These are phyloP conservation scores for Abrostola triplasia DNA, from an alignment of 2,888 invertebrate genomes.

Conservation along the genomic window DNA sequence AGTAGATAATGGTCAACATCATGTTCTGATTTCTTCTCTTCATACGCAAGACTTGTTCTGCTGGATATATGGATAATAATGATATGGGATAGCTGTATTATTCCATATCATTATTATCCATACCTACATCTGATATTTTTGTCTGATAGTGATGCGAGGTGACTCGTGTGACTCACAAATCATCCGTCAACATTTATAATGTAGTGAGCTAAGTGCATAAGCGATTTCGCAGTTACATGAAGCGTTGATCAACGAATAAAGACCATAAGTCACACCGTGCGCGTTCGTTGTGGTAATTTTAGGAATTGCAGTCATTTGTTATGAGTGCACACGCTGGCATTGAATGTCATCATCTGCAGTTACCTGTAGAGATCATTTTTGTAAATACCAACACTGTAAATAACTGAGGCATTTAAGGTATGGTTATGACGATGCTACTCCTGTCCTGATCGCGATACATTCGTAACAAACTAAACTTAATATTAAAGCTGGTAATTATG, in stretches of 20 bases:
- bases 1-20: no score
- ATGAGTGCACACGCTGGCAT: constrained; percentile 1
- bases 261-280: constrained; percentile 15
- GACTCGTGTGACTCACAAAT: constrained; percentile 35
- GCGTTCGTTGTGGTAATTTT: constrained; percentile 39
- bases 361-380: not conserved
- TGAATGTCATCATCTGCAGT: constrained; percentile 1
- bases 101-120: no score
- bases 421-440: no score
- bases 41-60: no score
- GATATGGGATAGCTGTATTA: no score
- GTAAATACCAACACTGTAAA: no score
- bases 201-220: constrained; percentile 45
- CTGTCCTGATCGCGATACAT: no score
- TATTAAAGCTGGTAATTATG: no score
- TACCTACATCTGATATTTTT: not conserved
- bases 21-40: no score
- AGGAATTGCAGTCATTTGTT: constrained; percentile 31
- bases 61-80: no score
- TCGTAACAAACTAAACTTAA: no score
- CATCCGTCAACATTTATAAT: constrained; percentile 38
- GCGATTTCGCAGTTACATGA: constrained; percentile 47
- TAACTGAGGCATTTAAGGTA: no score
- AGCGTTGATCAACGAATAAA: constrained; percentile 35
- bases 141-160: constrained; percentile 19